Percentiles rank a stretch among this genome's conserved stretches.
phyloP scores from a whole-genome alignment of 2,113 vertebrate species.

The Seriola quinqueradiata region DNA sequence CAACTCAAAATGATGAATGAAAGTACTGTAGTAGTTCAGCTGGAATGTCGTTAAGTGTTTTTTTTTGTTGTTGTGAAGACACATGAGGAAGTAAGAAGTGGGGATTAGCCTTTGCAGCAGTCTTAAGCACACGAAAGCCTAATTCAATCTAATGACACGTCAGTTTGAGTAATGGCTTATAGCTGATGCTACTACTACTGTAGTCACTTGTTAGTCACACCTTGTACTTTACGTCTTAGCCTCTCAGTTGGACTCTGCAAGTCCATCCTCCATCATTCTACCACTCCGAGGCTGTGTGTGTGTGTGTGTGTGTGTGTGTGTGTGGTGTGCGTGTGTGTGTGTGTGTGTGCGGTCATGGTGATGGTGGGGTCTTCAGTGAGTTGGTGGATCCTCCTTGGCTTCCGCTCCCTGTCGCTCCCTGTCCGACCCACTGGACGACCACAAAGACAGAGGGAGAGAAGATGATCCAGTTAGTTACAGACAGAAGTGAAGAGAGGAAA shows the following conservation, averaged over 20 bases:
- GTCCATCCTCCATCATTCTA: not conserved
- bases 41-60: slow-evolving; percentile 75
- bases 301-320: slow-evolving; percentile 24
- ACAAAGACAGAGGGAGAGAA: slow-evolving; percentile 4
- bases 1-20: slow-evolving; percentile 15
- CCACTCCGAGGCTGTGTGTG: slow-evolving; percentile 27
- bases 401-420: slow-evolving; percentile 68
- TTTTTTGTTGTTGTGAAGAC: slow-evolving; percentile 65
- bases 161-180: slow-evolving; percentile 12
- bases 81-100: slow-evolving; percentile 50
- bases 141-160: slow-evolving; percentile 29
- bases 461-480: not conserved
- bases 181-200: slow-evolving; percentile 31
- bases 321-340: not conserved
- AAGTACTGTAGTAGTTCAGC: slow-evolving; percentile 29
- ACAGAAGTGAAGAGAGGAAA: not conserved
- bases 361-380: slow-evolving; percentile 81
- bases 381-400: slow-evolving; percentile 81
- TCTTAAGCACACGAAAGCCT: slow-evolving; percentile 20
- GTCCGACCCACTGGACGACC: slow-evolving; percentile 72
- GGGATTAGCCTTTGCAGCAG: slow-evolving; percentile 23
- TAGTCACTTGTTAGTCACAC: slow-evolving; percentile 30
- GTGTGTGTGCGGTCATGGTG: slow-evolving; percentile 66
- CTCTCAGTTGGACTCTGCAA: not conserved
- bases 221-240: not conserved